Percentiles rank a stretch among this genome's conserved stretches.
Evolutionary conservation across 2,797 vertebrate species (phyloP).

Genomic region (Morus bassanus): DNA sequence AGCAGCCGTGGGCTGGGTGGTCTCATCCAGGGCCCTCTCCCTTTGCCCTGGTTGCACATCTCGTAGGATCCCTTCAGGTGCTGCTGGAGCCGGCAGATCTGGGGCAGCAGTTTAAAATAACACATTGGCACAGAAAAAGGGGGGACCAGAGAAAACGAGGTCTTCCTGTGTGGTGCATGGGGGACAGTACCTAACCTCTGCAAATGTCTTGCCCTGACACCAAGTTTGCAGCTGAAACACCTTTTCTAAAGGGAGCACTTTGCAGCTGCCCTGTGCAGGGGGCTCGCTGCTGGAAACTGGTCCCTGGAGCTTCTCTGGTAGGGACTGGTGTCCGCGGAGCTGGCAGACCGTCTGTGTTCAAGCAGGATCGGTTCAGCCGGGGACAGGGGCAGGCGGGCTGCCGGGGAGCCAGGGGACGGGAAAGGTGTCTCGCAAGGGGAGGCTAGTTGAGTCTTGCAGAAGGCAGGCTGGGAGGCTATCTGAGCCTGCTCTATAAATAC

Average conservation of each 20-base stretch:
- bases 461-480: constrained; percentile 1
- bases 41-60: background rate
- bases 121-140: constrained; percentile 40
- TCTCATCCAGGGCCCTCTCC: background rate
- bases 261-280: accelerated
- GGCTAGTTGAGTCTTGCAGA: background rate
- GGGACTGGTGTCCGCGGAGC: accelerated
- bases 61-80: constrained; percentile 41
- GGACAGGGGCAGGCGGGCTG: background rate
- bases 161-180: background rate
- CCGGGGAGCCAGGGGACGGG: background rate
- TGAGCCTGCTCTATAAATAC: constrained; percentile 52
- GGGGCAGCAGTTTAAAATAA: constrained; percentile 76
- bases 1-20: accelerated
- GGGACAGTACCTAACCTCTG: background rate
- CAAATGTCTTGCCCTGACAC: background rate
- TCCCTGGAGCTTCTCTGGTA: accelerated
- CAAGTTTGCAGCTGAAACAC: background rate
- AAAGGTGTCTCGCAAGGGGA: background rate
- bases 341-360: accelerated
- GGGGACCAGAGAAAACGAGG: constrained; percentile 47
- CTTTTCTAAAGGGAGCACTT: background rate
- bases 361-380: background rate
- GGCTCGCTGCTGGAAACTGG: background rate
- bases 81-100: constrained; percentile 67